Base-by-base conservation (phyloP, 2,888 invertebrate species). In the Corythucha ciliata region DNA sequence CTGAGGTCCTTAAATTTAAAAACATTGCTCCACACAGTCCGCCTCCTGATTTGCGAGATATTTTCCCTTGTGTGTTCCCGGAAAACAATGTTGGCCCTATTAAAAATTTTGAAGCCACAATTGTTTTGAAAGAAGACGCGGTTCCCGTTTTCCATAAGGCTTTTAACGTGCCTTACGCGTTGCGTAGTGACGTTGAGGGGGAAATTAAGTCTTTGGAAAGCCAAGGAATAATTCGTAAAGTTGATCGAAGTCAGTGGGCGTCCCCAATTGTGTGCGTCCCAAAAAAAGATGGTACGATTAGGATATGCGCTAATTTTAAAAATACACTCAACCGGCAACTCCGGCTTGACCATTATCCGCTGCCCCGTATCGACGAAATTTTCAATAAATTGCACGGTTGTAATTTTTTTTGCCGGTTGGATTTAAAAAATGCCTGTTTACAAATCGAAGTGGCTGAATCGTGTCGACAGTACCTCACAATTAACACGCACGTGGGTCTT, bases 81-180 rank as follows among this genome's bases (percentile, higher is more conserved):
- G 41, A 34, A 12, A 18, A 48, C 18, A 42, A 45, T 14, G 22
- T 16, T 33, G 42, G 37, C 7, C 45, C 44, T 4, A 51, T 50
- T 18, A 47, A 41, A 46, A 48, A 50, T 26, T 25, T 40, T n/a
- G n/a, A 26, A 14, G 53, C 48, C 10, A 33, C 42, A 6, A 18
- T 47, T 16, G 47, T 55, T 20, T 48, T 56, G 20, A 52, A 45
- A 32, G 54, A 53, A 27, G 40, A 47, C 22, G 48, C 40, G 4
- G 37, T 36, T 18, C 52, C 55, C 26, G 44, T 56, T 10, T 53
- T 57, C 37, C 44, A 44, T 44, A 46, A 46, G 48, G 33, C 57
- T 10, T 48, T 48, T 29, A 22, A 47, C 18, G 46, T 55, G 10
- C 52, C 52, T 20, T 48, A 52, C 32, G 34, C 52, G 24, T 24